Base-by-base conservation (phyloP, 2,888 invertebrate species). In the Napeogenes sylphis region DNA sequence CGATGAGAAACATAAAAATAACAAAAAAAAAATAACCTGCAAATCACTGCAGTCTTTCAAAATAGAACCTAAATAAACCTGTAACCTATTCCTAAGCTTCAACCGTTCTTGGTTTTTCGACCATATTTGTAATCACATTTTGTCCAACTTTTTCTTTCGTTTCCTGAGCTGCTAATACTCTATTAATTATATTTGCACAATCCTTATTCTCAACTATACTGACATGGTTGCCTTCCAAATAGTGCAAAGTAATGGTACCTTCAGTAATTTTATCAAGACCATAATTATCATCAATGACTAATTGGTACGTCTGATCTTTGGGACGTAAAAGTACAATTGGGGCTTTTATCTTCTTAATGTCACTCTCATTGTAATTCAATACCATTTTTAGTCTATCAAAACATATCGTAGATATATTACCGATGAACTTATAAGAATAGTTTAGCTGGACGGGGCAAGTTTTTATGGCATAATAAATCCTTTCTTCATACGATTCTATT, bases 191-290 rank as follows among this genome's bases (percentile, higher is more conserved):
- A 70, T 93, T 91, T 0, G 93, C 91, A 57, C 93, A 84, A 70
- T 92, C 92, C 57, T 91, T 87, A 73, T 93, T 94, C 13, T 94
- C 93, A 70, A 95, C 75, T 72, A 96, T 94, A 51, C 93, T 92
- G 0, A 92, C 79, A 73, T 96, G 96, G 75, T 94, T 94, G 10
- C 95, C 96, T 73, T 95, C 94, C n/a, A 94, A 84, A 56, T 90
- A 91, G 71, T 93, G 91, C 0, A 95, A 85, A 0, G 91, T 90
- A 0, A 95, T 90, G 3, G 87, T 87, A 0, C 90, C 87, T 35
- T 91, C 90, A 0, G 93, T 93, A 33, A 91, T 78, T 77, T 92
- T 90, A 0, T 92, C 91, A 0, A 95, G 79, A 21, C 93, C 93
- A 71, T 95, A 95, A 75, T 95, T 94, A 42, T 93, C 92, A 58